Conservation (phyloP, 2,888 invertebrate genomes). For the Chloroclystis v-ata region DNA sequence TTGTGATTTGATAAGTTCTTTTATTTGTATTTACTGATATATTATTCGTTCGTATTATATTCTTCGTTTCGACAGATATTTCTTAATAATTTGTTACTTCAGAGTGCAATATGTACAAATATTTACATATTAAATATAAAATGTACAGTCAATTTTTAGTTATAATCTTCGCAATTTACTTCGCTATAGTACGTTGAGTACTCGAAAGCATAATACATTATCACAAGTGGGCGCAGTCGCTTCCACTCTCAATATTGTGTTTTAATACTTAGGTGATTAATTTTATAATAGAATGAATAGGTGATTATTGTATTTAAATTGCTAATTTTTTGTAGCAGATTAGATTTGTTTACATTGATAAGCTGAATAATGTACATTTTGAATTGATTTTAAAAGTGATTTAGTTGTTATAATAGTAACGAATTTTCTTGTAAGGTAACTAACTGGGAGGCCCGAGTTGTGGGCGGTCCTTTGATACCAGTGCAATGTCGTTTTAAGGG, state of each 20-base stretch:
- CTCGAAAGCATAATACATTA: constrained; percentile 71
- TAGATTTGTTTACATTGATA: constrained; percentile 74
- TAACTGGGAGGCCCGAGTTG: constrained; percentile 66
- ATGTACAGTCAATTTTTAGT: constrained; percentile 76
- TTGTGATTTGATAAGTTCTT: constrained; percentile 70
- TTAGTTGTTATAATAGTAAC: constrained; percentile 76
- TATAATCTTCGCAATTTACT: constrained; percentile 75
- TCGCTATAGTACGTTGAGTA: constrained; percentile 69
- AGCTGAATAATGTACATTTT: constrained; percentile 76
- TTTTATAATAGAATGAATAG: constrained; percentile 74
- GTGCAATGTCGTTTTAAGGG: constrained; percentile 65
- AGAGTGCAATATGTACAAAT: constrained; percentile 87
- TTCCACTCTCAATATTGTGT: constrained; percentile 62
- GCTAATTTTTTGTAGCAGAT: constrained; percentile 78
- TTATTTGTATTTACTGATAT: constrained; percentile 65
- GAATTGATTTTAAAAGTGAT: constrained; percentile 77
- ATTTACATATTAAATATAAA: constrained; percentile 78
- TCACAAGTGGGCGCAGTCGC: constrained; percentile 60
- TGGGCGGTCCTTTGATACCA: constrained; percentile 63
- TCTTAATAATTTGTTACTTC: constrained; percentile 75
- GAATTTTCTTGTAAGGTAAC: constrained; percentile 73
- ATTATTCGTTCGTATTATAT: constrained; percentile 61
- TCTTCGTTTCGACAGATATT: constrained; percentile 69
- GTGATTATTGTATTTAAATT: constrained; percentile 76
- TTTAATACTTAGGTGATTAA: constrained; percentile 75